Percentiles rank a stretch among this genome's conserved stretches.
Evolutionary conservation across 2,888 invertebrate genomes (phyloP).

Genomic region (Ectropis crepuscularia): DNA sequence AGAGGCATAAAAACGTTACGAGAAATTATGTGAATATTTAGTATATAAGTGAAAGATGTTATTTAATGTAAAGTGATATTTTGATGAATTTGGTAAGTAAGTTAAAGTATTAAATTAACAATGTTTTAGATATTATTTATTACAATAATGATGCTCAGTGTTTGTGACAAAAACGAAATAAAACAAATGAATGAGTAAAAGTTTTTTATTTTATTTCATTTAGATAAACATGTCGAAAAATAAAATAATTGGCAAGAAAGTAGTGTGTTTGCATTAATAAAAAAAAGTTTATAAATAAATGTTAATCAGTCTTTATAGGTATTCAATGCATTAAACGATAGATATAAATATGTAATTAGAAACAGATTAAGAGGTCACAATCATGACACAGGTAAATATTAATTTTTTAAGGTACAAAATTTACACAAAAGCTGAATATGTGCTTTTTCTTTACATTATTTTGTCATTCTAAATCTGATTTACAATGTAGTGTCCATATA

Average conservation of each 20-base stretch:
- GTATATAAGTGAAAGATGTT: slow-evolving; percentile 30
- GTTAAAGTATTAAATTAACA: slow-evolving; percentile 36
- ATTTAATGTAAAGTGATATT: slow-evolving; percentile 45
- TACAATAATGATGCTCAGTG: slow-evolving; percentile 49
- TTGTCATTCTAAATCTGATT: too few relatives aligned
- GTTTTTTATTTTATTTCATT: slow-evolving; percentile 25
- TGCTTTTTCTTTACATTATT: too few relatives aligned
- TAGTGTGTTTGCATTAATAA: slow-evolving; percentile 8
- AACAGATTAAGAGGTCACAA: neutral
- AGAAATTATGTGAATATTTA: neutral
- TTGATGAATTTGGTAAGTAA: slow-evolving; percentile 32
- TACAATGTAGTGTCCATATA: too few relatives aligned
- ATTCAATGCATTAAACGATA: slow-evolving; percentile 13
- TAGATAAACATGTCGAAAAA: slow-evolving; percentile 11
- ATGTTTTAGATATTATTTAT: slow-evolving; percentile 26
- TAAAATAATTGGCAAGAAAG: slow-evolving; percentile 14
- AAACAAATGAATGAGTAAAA: slow-evolving; percentile 29
- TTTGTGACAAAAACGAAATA: slow-evolving; percentile 48
- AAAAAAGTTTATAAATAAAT: slow-evolving; percentile 21
- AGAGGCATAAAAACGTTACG: too few relatives aligned
- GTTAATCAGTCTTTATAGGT: slow-evolving; percentile 39
- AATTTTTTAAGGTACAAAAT: neutral
- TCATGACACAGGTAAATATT: slow-evolving; percentile 31
- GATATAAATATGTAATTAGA: slow-evolving; percentile 1
- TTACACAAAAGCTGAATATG: neutral